Conservation (phyloP, 2,797 vertebrate species). For the Pseudochirops cupreus region DNA sequence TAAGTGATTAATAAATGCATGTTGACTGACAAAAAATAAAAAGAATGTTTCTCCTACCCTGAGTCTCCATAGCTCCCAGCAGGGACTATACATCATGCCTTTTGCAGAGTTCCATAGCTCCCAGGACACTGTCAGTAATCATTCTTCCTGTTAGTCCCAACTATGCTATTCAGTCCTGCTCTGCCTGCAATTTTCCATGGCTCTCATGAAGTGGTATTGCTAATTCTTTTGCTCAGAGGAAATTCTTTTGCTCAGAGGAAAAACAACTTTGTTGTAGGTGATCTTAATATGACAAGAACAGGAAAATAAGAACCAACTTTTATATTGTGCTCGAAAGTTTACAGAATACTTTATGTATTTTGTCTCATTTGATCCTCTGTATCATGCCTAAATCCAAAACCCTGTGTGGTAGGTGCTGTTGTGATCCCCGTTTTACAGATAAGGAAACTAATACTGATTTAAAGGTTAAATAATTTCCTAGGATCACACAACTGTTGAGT, state of each 20-base stretch:
- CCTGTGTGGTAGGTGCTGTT: not conserved
- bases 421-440: not conserved
- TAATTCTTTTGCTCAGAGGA: not conserved
- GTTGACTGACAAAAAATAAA: no score
- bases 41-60: not conserved
- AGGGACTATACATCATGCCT: not conserved
- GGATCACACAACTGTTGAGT: not conserved
- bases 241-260: not conserved
- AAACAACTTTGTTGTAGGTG: not conserved
- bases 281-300: not conserved
- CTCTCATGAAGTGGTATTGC: not conserved
- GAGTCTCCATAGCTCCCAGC: not conserved
- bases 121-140: not conserved
- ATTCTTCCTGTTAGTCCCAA: not conserved
- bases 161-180: not conserved
- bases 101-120: not conserved
- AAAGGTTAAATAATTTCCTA: not conserved
- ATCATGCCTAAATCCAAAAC: not conserved
- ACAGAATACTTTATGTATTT: not conserved
- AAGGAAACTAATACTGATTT: not conserved
- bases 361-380: not conserved
- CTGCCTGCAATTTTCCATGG: not conserved
- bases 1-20: no score
- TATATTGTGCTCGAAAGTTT: not conserved
- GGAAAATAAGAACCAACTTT: not conserved